Evolutionary conservation across 92 coral and sea anemone species (phyloP).

Genomic region (Porites cylindrica): DNA sequence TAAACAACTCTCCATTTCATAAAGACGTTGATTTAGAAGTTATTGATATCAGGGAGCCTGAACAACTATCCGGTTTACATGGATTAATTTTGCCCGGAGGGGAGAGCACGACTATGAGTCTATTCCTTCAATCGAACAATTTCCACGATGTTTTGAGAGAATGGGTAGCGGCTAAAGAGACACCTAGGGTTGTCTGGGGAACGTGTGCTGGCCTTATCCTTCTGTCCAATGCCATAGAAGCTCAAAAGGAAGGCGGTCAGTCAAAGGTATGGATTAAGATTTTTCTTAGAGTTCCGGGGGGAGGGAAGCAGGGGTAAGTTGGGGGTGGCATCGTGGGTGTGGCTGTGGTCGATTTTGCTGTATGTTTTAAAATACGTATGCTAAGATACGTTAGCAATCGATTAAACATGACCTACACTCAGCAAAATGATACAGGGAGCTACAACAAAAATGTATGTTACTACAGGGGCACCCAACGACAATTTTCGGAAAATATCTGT

Average conservation of each 20-base stretch:
- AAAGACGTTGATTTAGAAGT: slow-evolving; percentile 68
- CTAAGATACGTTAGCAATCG: too few species aligned
- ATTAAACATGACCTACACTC: too few species aligned
- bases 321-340: neutral
- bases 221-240: slow-evolving; percentile 84
- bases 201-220: slow-evolving; percentile 96
- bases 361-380: too few species aligned
- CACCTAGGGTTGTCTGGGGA: slow-evolving; percentile 83
- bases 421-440: too few species aligned
- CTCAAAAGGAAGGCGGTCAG: slow-evolving; percentile 84
- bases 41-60: slow-evolving; percentile 79
- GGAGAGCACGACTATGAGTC: slow-evolving; percentile 90
- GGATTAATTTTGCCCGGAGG: slow-evolving; percentile 97
- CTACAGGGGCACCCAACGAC: too few species aligned
- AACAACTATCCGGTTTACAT: slow-evolving; percentile 71
- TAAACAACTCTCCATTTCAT: slow-evolving; percentile 51
- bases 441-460: too few species aligned
- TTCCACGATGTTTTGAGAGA: slow-evolving; percentile 73
- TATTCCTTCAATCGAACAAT: slow-evolving; percentile 76
- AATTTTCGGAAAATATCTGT: too few species aligned
- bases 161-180: slow-evolving; percentile 74
- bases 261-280: slow-evolving; percentile 59
- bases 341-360: neutral
- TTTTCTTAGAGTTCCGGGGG: too few species aligned
- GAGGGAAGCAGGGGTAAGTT: too few species aligned